A percentile compares a stretch with the other conserved stretches of the same genome.
These are phyloP conservation scores for Scrobipalpa atriplicella DNA, from an alignment of 2,888 invertebrate genomes.

Conservation along the genomic window DNA sequence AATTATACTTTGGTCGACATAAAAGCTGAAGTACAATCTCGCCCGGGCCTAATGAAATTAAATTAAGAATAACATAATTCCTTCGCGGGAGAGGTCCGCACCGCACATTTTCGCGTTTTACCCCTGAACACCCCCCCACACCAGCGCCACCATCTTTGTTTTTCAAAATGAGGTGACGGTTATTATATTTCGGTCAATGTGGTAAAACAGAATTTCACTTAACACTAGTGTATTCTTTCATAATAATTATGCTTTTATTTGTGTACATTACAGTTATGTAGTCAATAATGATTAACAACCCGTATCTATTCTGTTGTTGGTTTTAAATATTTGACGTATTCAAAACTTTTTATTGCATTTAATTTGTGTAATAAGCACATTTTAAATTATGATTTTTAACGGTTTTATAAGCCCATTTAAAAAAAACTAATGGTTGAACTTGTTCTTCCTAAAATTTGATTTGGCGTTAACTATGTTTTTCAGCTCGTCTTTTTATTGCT, in stretches of 20 bases:
- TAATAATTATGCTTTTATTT: too few relatives aligned
- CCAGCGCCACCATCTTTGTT: constrained; percentile 63
- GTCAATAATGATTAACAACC: background rate
- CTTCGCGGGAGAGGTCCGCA: constrained; percentile 35
- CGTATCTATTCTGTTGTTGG: background rate
- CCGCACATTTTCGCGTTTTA: constrained; percentile 39
- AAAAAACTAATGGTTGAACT: too few relatives aligned
- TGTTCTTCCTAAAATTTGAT: too few relatives aligned
- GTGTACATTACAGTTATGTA: background rate
- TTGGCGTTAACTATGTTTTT: too few relatives aligned
- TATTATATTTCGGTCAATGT: constrained; percentile 47
- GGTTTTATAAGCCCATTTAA: too few relatives aligned
- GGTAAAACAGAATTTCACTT: constrained; percentile 42
- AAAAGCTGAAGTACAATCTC: constrained; percentile 58
- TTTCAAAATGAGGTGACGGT: constrained; percentile 61
- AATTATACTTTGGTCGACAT: constrained; percentile 48
- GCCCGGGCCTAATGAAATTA: constrained; percentile 72
- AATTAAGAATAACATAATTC: constrained; percentile 75
- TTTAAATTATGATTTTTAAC: background rate
- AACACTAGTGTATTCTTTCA: background rate
- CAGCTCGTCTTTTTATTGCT: too few relatives aligned
- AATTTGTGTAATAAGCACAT: background rate
- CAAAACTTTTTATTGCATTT: background rate
- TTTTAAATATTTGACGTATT: background rate
- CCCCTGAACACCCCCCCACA: constrained; percentile 32